Percentiles rank a stretch among this genome's conserved stretches.
phyloP scores from a whole-genome alignment of 2,113 vertebrate genomes.

The Python bivittatus region DNA sequence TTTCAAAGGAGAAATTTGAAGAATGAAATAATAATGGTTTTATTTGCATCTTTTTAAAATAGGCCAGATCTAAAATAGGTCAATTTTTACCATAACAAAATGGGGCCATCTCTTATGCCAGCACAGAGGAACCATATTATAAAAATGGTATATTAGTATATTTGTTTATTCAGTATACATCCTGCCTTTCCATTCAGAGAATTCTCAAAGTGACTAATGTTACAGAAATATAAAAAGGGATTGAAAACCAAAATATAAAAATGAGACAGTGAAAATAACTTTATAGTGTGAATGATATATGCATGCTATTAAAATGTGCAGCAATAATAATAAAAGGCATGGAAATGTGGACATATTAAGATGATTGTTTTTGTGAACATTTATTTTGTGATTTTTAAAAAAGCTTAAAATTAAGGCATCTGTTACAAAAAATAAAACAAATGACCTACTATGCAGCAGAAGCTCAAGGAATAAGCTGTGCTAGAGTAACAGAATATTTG shows the following conservation, averaged over 20 bases:
- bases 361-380: neutral
- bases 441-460: neutral
- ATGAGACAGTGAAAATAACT: neutral
- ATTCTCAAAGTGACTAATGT: neutral
- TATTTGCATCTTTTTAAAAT: neutral
- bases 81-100: neutral
- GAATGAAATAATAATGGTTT: neutral
- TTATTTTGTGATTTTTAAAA: neutral
- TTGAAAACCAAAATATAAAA: neutral
- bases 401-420: neutral
- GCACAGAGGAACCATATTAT: neutral
- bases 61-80: neutral
- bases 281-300: neutral
- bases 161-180: neutral
- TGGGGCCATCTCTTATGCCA: neutral
- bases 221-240: neutral
- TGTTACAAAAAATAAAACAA: neutral
- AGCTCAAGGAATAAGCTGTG: neutral
- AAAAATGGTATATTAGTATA: neutral
- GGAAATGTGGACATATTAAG: neutral
- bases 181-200: neutral
- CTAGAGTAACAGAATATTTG: neutral
- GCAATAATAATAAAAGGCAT: neutral
- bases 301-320: neutral
- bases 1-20: constrained; percentile 43